Evolutionary conservation across 2,797 vertebrate genomes (phyloP).

Genomic region (Limosa lapponica): DNA sequence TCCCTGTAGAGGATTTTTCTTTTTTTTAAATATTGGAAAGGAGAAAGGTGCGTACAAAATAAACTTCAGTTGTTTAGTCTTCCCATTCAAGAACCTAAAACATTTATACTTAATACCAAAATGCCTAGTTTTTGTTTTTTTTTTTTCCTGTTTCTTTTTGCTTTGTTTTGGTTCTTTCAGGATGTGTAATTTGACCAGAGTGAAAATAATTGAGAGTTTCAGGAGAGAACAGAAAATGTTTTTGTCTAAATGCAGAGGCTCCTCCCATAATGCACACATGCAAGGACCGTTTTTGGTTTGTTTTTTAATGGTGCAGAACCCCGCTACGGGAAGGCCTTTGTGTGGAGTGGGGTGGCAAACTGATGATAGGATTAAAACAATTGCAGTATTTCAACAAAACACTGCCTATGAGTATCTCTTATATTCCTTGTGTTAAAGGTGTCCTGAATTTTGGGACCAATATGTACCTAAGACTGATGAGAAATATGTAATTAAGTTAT

Average conservation of each 20-base stretch:
- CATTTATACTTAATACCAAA: neutral
- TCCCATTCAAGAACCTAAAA: neutral
- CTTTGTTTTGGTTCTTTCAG: neutral
- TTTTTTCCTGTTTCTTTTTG: too few relatives aligned
- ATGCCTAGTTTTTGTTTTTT: neutral
- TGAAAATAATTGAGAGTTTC: neutral
- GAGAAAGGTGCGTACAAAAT: neutral
- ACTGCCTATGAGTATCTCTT: neutral
- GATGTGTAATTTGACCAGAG: neutral
- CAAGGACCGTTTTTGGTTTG: neutral
- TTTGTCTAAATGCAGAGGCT: neutral
- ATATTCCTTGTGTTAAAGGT: neutral
- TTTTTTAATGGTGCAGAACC: neutral
- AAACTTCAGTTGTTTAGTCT: neutral
- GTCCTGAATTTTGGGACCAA: neutral
- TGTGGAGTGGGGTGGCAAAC: neutral
- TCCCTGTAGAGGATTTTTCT: neutral
- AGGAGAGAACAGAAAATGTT: neutral
- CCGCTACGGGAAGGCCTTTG: neutral
- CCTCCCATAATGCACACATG: rapidly evolving
- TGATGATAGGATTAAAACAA: neutral
- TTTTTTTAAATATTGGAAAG: neutral
- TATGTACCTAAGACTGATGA: neutral
- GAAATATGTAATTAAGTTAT: neutral
- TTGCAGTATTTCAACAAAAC: neutral